These are phyloP conservation scores for Rhea pennata DNA, from an alignment of 2,113 vertebrate genomes.

Conservation along the genomic window DNA sequence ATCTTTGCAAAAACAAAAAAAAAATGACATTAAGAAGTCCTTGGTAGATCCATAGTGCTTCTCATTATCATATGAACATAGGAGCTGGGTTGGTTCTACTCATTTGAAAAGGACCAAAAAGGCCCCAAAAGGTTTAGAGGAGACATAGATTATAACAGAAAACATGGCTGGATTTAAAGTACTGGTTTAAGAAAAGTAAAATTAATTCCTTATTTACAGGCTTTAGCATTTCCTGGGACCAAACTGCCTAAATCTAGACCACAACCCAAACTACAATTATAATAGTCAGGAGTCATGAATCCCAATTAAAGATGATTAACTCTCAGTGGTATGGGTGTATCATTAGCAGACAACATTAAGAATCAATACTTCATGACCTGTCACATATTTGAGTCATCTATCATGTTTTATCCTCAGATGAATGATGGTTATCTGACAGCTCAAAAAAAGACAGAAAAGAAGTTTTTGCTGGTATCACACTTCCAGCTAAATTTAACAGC, in stretches of 20 bases:
- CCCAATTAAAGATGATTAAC: background rate
- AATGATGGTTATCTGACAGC: background rate
- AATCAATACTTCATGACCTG: constrained; percentile 55
- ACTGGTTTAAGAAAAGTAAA: background rate
- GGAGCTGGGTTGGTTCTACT: background rate
- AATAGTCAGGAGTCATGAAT: background rate
- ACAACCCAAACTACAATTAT: background rate
- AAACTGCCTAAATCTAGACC: background rate
- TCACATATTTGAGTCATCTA: constrained; percentile 34
- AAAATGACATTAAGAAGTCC: background rate
- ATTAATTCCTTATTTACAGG: background rate
- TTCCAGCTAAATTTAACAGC: constrained; percentile 39
- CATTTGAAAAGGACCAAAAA: background rate
- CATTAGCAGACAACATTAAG: constrained; percentile 22
- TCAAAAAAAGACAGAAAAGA: constrained; percentile 26
- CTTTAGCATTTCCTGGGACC: background rate
- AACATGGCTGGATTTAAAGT: background rate
- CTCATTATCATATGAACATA: background rate
- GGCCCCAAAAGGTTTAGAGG: background rate
- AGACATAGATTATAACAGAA: background rate
- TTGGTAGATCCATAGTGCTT: background rate
- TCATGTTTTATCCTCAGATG: constrained; percentile 24
- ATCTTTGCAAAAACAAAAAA: background rate
- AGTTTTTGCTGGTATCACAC: constrained; percentile 8
- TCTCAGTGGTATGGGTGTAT: background rate